Evolutionary conservation across 2,888 invertebrate species (phyloP).

Genomic region (Willowsia nigromaculata): DNA sequence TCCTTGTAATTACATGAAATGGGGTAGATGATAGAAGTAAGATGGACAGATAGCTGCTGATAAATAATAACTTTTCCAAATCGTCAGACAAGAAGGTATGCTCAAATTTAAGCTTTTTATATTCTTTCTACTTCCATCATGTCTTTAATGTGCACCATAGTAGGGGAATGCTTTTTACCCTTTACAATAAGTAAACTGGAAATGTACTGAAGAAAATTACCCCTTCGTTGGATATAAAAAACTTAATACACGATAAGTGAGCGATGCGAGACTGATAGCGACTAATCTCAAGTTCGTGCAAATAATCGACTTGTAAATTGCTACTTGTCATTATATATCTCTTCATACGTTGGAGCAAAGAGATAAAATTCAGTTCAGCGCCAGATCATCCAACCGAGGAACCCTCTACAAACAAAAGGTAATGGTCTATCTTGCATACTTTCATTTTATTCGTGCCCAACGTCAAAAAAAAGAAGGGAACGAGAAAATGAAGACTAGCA

Average conservation of each 20-base stretch:
- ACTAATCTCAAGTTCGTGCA: constrained; percentile 72
- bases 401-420: constrained; percentile 42
- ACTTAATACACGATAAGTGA: constrained; percentile 63
- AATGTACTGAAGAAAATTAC: constrained; percentile 16
- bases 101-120: not conserved
- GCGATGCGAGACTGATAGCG: constrained; percentile 71
- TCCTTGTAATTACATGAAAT: constrained; percentile 53
- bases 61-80: constrained; percentile 49
- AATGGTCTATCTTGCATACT: constrained; percentile 12
- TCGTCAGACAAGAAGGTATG: constrained; percentile 6
- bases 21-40: constrained; percentile 40
- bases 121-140: constrained; percentile 21
- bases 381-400: constrained; percentile 33
- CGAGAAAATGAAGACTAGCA: constrained; percentile 20
- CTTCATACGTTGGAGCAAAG: constrained; percentile 36
- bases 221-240: not conserved
- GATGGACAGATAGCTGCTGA: constrained; percentile 56
- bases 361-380: not conserved
- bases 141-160: not conserved
- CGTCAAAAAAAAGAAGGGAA: constrained; percentile 30
- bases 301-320: constrained; percentile 73
- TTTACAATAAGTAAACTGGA: not conserved
- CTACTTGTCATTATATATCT: constrained; percentile 72
- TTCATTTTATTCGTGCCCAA: constrained; percentile 46
- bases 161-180: not conserved